These are phyloP conservation scores for Prionailurus bengalensis DNA, from an alignment of 2,113 vertebrate genomes.

Conservation along the genomic window DNA sequence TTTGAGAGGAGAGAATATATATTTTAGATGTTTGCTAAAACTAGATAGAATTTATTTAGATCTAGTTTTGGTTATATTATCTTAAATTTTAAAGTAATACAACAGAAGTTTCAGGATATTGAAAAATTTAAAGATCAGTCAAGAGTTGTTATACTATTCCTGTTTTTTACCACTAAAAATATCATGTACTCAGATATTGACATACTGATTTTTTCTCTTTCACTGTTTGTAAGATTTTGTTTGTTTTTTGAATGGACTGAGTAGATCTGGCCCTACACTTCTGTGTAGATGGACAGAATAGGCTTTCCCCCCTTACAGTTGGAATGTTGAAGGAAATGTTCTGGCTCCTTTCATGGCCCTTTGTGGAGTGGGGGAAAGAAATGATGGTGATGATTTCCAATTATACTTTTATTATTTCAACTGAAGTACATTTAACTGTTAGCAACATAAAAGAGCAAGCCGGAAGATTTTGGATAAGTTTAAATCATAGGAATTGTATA, in stretches of 20 bases:
- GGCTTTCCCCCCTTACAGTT: background rate
- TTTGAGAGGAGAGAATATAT: conserved; percentile 3
- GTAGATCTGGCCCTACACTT: background rate
- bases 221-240: background rate
- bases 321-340: conserved; percentile 5
- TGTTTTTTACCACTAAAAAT: conserved; percentile 8
- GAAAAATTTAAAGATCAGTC: background rate
- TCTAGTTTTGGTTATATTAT: conserved; percentile 38
- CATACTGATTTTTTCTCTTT: background rate
- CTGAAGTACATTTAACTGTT: background rate
- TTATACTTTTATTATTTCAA: conserved; percentile 48
- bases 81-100: conserved; percentile 43
- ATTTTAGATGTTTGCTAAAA: conserved; percentile 39
- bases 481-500: conserved; percentile 12
- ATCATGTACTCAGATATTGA: background rate
- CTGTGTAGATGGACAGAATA: background rate
- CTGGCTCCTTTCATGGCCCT: background rate
- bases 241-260: background rate
- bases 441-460: background rate
- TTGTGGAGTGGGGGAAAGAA: background rate
- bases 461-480: background rate
- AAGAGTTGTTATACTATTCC: background rate
- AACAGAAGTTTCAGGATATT: conserved; percentile 8
- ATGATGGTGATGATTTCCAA: background rate
- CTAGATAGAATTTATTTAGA: background rate